Base-by-base conservation (phyloP, 2,113 vertebrate species). In the Cynopterus brachyotis region DNA sequence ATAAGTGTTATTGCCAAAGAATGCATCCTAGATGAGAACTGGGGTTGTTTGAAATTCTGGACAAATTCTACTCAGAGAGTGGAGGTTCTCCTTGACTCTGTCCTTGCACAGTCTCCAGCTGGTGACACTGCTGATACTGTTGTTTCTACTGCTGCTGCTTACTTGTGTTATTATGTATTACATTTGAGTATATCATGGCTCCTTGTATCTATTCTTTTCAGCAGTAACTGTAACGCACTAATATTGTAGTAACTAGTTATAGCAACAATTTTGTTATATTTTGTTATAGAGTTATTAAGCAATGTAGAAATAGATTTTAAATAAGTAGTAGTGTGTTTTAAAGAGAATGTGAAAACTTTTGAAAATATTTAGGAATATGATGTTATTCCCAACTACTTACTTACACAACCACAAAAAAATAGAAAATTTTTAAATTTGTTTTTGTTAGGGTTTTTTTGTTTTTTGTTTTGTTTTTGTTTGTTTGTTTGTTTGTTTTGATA, bases 181-280 rank as follows among this genome's bases (percentile, higher is more conserved):
- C 99, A 99, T 96, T 99, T 99, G 95, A 99, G 99, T 62, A 99
- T 99, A 87, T 99, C 99, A 97, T 99, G 99, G 98, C 99, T 99
- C 99, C 99, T 99, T 98, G 99, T 99, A 93, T 99, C 99, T 98
- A 99, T 99, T 96, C 99, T 98, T 99, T 99, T 99, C 99, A 99
- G 99, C 98, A 99, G 98, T 40, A 99, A 98, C 98, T 99, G 99
- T 99, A 97, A 45, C 19, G 64, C n/a, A 55, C 19, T 45, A 59
- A n/a, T 45, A 73, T 12, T 45, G 5, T n/a, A 11, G 16, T 24
- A 55, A 90, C 13, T 42, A 70, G n/a, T 35, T 78, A 42, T 0
- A 24, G 20, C 5, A 70, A 13, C 62, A 66, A 59, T n/a, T n/a
- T n/a, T n/a, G n/a, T n/a, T n/a, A n/a, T n/a, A n/a, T n/a, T n/a